Percentiles rank a stretch among this genome's conserved stretches.
Conservation (phyloP, 2,888 invertebrate genomes). For the Drosophila infuscata region DNA sequence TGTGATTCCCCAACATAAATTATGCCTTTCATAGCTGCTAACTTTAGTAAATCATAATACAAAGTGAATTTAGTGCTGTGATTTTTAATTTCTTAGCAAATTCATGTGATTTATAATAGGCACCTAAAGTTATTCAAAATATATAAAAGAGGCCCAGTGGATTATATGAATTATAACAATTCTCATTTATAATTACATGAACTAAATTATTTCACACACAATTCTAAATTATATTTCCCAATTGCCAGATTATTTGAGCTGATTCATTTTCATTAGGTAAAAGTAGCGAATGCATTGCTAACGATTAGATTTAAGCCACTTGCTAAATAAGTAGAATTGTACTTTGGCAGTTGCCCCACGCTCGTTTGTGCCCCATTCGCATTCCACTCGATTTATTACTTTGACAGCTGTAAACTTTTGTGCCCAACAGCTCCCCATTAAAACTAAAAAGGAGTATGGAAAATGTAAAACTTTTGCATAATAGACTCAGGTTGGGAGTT, state of each 20-base stretch:
- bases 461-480: constrained; percentile 68
- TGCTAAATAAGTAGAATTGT: constrained; percentile 9
- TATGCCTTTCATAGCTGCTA: constrained; percentile 20
- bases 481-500: constrained; percentile 64
- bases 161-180: neutral
- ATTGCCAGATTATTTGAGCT: neutral
- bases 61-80: constrained; percentile 10
- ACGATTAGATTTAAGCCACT: neutral
- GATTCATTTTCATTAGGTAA: neutral
- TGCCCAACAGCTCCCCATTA: constrained; percentile 21
- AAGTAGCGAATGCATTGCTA: neutral
- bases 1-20: constrained; percentile 48
- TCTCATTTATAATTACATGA: neutral
- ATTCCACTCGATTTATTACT: constrained; percentile 76
- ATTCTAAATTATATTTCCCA: neutral
- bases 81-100: constrained; percentile 29
- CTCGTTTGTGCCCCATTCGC: constrained; percentile 19
- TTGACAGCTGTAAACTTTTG: constrained; percentile 61
- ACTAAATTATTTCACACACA: neutral
- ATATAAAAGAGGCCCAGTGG: neutral
- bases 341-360: constrained; percentile 24
- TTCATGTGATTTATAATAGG: constrained; percentile 11
- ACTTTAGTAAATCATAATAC: constrained; percentile 52
- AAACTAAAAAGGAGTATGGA: constrained; percentile 26
- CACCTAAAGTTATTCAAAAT: neutral